Evolutionary conservation across 2,113 vertebrate genomes (phyloP).

Genomic region (Natator depressus): DNA sequence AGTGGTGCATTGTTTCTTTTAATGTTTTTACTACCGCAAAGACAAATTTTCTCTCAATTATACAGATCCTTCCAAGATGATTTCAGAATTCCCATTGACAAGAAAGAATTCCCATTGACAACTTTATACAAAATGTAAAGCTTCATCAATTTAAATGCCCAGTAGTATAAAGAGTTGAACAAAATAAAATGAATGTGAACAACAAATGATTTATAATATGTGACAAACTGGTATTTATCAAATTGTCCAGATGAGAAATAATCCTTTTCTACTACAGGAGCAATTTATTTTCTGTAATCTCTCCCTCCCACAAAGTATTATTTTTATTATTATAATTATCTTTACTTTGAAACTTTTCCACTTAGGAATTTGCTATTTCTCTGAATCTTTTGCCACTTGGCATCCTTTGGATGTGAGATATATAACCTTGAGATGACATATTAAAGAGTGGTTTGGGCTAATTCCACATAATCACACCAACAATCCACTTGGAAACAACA

Average conservation of each 20-base stretch:
- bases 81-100: not conserved
- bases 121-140: not conserved
- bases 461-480: not conserved
- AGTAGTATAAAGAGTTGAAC: not conserved
- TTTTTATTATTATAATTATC: not conserved
- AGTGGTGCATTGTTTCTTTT: not conserved
- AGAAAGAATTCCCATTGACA: not conserved
- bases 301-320: fast-evolving
- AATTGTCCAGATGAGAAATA: not conserved
- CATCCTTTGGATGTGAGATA: not conserved
- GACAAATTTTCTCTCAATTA: not conserved
- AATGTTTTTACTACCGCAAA: not conserved
- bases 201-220: not conserved
- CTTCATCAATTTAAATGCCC: not conserved
- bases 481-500: not conserved
- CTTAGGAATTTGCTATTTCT: not conserved
- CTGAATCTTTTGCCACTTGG: not conserved
- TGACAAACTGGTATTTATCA: not conserved
- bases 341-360: not conserved
- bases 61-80: not conserved
- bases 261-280: not conserved
- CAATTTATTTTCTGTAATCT: not conserved
- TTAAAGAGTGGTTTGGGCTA: not conserved
- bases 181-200: not conserved
- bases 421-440: not conserved